Base-by-base conservation (phyloP, 1,140 invertebrate genomes). In the Armadillidium nasatum region DNA sequence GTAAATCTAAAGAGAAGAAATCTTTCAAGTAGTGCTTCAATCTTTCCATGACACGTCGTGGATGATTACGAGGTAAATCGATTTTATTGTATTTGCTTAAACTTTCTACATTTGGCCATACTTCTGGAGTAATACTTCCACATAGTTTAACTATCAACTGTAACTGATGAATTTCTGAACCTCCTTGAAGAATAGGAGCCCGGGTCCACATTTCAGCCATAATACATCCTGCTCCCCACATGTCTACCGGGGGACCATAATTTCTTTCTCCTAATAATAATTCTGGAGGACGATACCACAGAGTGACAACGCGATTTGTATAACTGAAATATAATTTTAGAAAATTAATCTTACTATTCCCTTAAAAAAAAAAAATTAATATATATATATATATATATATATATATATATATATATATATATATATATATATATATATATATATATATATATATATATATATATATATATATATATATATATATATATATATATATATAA, bases 151-250 rank as follows among this genome's bases (percentile, higher is more conserved):
- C 94, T 76, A 99, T 99, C n/a, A 98, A 87, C 9, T 92, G 93
- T 0, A 99, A 84, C 82, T 99, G 98, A 82, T 97, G 93, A 82
- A 98, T 95, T 83, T 99, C 96, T 15, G 93, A 95, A 79, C 91
- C 93, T 0, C 97, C 97, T 88, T 96, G 77, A 86, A 89, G 88
- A 50, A 92, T 91, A 10, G 91, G 90, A 66, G 85, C 87, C 77
- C 96, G 87, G 0, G 96, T 98, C 97, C 97, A 99, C 94, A 99
- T 96, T 87, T 99, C 97, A 0, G 96, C 96, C 96, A 99, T 98
- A 67, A 99, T 99, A 83, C 97, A 99, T 0, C 97, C 97, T 45
- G 95, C 96, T 15, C 96, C 96, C 97, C 97, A 99, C 85, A 98
- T 89, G 87, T 99, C 98, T 19, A 99, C 95, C 0, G 96, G 92